Conservation (phyloP, 1,140 invertebrate species). For the Psix sp. region DNA sequence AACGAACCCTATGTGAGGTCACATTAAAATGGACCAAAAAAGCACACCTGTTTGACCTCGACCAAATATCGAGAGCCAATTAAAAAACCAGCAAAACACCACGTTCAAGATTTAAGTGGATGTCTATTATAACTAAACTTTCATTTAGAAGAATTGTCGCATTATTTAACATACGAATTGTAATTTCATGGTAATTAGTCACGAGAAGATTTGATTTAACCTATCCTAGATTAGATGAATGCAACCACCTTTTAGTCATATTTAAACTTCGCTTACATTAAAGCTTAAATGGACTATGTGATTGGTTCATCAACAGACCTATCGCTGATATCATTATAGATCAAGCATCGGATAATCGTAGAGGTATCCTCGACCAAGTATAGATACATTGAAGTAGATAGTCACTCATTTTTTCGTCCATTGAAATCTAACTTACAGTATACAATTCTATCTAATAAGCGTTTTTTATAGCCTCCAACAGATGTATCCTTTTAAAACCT, state of each 20-base stretch:
- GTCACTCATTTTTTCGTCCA: no score
- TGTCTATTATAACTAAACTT: slow-evolving; percentile 4
- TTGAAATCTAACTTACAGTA: no score
- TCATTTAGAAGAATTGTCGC: slow-evolving; percentile 1
- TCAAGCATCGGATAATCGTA: no score
- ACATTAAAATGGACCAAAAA: slow-evolving; percentile 9
- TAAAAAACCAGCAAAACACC: slow-evolving; percentile 1
- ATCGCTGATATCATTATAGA: no score
- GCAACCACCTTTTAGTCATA: slow-evolving; percentile 7
- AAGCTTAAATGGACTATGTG: slow-evolving; percentile 10
- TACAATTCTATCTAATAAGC: no score
- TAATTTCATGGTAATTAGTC: slow-evolving; percentile 29
- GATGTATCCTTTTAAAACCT: no score
- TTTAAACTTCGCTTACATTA: slow-evolving; percentile 5
- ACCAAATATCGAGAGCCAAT: slow-evolving; percentile 20
- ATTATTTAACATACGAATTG: slow-evolving; percentile 25
- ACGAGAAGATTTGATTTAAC: slow-evolving; percentile 13
- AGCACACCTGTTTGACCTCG: slow-evolving; percentile 2
- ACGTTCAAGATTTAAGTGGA: no score
- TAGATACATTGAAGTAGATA: no score
- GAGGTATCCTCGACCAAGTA: no score
- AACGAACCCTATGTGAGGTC: slow-evolving; percentile 18
- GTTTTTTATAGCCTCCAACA: no score
- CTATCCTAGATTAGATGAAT: not conserved
- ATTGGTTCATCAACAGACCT: slow-evolving; percentile 15